A percentile compares a stretch with the other conserved stretches of the same genome.
These are phyloP conservation scores for Spialia ferax DNA, from an alignment of 2,888 invertebrate genomes.

Conservation along the genomic window DNA sequence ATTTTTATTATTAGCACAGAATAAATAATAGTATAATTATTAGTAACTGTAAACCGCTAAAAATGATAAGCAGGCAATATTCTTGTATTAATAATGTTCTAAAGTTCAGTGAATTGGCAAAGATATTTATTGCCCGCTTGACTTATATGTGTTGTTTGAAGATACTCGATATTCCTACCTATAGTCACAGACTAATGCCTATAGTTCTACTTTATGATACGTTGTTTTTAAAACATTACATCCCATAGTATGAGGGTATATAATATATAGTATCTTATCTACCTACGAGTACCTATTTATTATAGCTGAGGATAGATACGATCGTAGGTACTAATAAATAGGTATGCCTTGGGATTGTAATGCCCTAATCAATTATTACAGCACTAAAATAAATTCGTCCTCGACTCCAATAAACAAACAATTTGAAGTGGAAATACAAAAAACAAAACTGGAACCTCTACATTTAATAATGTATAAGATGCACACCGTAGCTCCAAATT, in stretches of 20 bases:
- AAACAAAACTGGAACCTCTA: neutral
- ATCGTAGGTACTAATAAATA: too few species aligned
- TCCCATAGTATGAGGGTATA: neutral
- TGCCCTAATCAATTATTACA: too few species aligned
- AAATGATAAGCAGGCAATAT: conserved; percentile 19
- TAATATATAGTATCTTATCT: neutral
- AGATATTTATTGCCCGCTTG: conserved; percentile 26
- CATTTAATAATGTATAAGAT: conserved; percentile 9
- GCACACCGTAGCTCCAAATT: conserved; percentile 16
- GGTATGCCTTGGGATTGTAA: too few species aligned
- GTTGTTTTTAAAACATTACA: neutral
- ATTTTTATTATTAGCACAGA: too few species aligned
- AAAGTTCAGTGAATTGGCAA: conserved; percentile 7
- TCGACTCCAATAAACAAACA: too few species aligned
- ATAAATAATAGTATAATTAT: too few species aligned
- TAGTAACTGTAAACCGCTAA: conserved; percentile 7
- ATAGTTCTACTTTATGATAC: neutral
- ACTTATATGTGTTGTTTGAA: conserved; percentile 27
- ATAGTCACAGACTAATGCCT: too few species aligned
- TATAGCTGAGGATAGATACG: too few species aligned
- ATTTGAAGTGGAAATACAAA: neutral
- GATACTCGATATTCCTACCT: conserved; percentile 4
- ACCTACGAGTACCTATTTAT: too few species aligned
- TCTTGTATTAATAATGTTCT: conserved; percentile 14
- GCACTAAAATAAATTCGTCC: too few species aligned